A percentile compares a stretch with the other conserved stretches of the same genome.
Conservation (phyloP, 2,797 vertebrate species). For the Scarus forsteni region DNA sequence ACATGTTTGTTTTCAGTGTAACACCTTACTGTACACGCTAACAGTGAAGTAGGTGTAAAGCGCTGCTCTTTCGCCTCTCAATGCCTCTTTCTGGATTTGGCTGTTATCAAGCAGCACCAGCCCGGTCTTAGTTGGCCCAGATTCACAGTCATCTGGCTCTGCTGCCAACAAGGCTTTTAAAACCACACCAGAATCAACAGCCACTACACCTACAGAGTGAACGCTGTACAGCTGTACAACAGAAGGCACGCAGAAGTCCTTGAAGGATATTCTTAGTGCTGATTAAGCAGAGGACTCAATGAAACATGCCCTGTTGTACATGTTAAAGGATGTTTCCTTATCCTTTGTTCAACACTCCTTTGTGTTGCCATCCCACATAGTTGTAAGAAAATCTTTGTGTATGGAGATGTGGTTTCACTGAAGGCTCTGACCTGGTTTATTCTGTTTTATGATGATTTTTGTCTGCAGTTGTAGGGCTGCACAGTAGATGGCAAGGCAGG, state of each 20-base stretch:
- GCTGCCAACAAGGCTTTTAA: conserved; percentile 38
- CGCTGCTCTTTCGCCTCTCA: conserved; percentile 15
- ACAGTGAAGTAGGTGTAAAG: conserved; percentile 33
- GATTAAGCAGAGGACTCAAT: conserved; percentile 17
- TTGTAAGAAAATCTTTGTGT: not conserved
- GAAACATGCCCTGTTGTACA: not conserved
- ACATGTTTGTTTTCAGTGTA: conserved; percentile 7
- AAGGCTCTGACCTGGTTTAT: conserved; percentile 27
- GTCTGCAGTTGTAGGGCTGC: conserved; percentile 32
- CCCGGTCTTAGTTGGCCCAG: conserved; percentile 52
- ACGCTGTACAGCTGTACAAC: conserved; percentile 7
- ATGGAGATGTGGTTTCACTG: not conserved
- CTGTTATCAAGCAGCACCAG: conserved; percentile 74
- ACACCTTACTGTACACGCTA: not conserved
- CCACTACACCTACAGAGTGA: conserved; percentile 41
- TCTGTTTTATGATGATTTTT: conserved; percentile 30
- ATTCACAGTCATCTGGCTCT: conserved; percentile 37
- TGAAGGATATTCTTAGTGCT: conserved; percentile 16
- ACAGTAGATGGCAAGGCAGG: too few species aligned
- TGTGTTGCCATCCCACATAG: not conserved
- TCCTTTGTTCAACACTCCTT: conserved; percentile 6
- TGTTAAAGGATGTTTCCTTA: not conserved
- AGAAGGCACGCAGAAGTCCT: conserved; percentile 15
- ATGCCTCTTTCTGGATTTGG: conserved; percentile 35
- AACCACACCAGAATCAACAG: conserved; percentile 37